A percentile compares a stretch with the other conserved stretches of the same genome.
These are phyloP conservation scores for Heliconius ismenius DNA, from an alignment of 2,888 invertebrate genomes.

Conservation along the genomic window DNA sequence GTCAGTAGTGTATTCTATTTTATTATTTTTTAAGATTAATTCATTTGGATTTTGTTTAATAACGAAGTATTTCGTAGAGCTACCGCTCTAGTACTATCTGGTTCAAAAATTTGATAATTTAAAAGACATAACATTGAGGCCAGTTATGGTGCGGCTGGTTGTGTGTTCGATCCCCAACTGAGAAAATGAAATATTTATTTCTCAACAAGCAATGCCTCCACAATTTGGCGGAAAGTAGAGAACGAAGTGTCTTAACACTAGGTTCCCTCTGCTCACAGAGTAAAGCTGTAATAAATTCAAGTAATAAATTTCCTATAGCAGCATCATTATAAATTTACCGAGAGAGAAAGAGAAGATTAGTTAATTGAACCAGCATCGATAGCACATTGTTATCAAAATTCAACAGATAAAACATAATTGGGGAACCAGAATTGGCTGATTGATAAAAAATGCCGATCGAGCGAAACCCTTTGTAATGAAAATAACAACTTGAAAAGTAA, in stretches of 20 bases:
- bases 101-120: not conserved
- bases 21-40: not conserved
- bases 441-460: conserved; percentile 43
- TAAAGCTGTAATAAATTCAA: not conserved
- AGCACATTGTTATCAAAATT: conserved; percentile 18
- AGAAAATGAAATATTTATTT: not conserved
- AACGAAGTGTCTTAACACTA: too few species aligned
- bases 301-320: not conserved
- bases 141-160: not conserved
- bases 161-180: not conserved
- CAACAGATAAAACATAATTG: conserved; percentile 37
- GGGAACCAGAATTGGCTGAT: conserved; percentile 36
- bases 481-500: conserved; percentile 47
- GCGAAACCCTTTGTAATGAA: conserved; percentile 44
- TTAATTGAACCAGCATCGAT: not conserved
- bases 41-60: not conserved
- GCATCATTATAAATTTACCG: not conserved
- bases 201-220: too few species aligned
- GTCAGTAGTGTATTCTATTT: conserved; percentile 23
- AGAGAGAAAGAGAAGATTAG: not conserved
- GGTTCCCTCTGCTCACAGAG: not conserved
- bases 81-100: not conserved
- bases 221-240: too few species aligned
- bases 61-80: not conserved
- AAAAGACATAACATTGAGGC: not conserved